phyloP scores from a whole-genome alignment of 2,113 vertebrate genomes.

The Tachycineta bicolor region DNA sequence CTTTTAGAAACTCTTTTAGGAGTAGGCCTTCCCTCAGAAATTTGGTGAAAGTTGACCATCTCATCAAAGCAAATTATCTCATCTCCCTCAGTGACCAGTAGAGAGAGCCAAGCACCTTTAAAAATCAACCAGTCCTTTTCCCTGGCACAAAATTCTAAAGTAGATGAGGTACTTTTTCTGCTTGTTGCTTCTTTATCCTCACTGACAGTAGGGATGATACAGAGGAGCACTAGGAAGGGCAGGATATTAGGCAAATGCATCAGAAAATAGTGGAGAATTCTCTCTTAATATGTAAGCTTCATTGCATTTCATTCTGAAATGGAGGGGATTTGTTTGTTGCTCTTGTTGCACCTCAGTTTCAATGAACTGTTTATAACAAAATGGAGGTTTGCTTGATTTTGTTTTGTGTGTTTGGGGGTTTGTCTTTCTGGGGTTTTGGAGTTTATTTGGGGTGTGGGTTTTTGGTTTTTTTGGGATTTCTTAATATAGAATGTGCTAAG shows the following conservation, averaged over 20 bases:
- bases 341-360: background rate
- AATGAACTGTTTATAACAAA: background rate
- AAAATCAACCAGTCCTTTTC: background rate
- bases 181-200: background rate
- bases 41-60: background rate
- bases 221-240: background rate
- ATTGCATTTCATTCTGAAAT: background rate
- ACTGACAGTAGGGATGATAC: background rate
- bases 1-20: background rate
- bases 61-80: background rate
- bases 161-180: background rate
- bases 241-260: background rate
- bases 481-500: background rate
- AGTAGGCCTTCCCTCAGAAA: background rate
- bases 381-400: accelerated
- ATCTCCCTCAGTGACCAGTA: background rate
- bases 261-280: background rate
- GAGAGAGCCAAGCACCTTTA: slow-evolving; percentile 22
- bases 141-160: background rate
- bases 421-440: background rate
- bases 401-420: background rate
- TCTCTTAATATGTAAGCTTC: background rate
- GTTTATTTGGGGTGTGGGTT: accelerated
- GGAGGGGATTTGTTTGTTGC: background rate
- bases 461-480: accelerated